Evolutionary conservation across 2,888 invertebrate genomes (phyloP).

Genomic region (Diarsia dahlii): DNA sequence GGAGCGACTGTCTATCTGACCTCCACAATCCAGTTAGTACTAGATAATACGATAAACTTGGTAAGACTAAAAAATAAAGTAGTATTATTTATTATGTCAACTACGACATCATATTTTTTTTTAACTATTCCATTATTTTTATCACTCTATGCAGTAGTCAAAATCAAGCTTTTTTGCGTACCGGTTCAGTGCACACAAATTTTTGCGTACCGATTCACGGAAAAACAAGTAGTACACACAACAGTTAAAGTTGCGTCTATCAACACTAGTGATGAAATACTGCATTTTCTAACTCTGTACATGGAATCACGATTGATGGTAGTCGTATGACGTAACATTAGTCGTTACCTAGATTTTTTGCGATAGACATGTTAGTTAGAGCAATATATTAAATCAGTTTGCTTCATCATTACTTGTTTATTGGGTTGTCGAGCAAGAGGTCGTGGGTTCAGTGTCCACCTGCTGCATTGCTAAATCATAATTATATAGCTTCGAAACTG

Average conservation of each 20-base stretch:
- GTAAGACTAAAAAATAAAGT: too few relatives aligned
- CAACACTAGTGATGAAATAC: constrained; percentile 5
- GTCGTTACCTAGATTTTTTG: constrained; percentile 29
- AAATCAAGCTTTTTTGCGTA: not conserved
- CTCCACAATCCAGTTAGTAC: too few relatives aligned
- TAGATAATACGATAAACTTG: too few relatives aligned
- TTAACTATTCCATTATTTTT: too few relatives aligned
- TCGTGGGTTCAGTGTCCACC: too few relatives aligned
- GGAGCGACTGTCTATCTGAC: too few relatives aligned
- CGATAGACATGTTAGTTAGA: not conserved
- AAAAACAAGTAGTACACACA: not conserved
- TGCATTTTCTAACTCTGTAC: constrained; percentile 3
- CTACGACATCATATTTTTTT: too few relatives aligned
- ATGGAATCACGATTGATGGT: constrained; percentile 11
- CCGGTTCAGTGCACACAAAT: not conserved
- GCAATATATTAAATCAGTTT: constrained; percentile 4
- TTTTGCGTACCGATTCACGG: not conserved
- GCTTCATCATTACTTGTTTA: constrained; percentile 2
- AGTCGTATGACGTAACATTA: constrained; percentile 17
- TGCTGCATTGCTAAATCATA: not conserved
- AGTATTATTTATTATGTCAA: too few relatives aligned
- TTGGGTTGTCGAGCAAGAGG: not conserved
- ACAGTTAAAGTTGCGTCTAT: not conserved
- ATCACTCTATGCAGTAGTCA: too few relatives aligned
- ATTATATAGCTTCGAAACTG: not conserved